phyloP scores from a whole-genome alignment of 2,888 invertebrate species.

The Agelastica alni region DNA sequence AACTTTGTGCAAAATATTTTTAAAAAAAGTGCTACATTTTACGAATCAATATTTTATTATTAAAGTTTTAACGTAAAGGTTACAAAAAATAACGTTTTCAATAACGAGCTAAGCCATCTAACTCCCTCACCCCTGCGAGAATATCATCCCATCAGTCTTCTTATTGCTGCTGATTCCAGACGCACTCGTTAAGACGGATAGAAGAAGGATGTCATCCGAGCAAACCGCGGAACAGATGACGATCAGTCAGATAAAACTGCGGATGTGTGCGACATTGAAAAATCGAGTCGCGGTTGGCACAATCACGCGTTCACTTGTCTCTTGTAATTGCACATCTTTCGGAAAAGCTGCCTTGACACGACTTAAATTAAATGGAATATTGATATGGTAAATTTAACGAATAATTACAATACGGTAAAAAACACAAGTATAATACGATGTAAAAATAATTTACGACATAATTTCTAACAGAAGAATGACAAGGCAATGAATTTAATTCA shows the following conservation, averaged over 20 bases:
- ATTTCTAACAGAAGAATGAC: no score
- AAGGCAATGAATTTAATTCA: no score
- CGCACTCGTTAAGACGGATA: constrained; percentile 38
- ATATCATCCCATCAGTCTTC: constrained; percentile 4
- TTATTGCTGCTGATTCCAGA: constrained; percentile 14
- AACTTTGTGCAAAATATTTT: no score
- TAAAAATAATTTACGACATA: no score
- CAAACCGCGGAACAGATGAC: constrained; percentile 46
- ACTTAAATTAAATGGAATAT: background rate
- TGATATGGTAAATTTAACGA: no score
- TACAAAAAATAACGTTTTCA: constrained; percentile 1
- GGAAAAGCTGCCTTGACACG: constrained; percentile 16
- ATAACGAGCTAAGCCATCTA: constrained; percentile 7
- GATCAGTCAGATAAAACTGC: constrained; percentile 46
- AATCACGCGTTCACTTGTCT: constrained; percentile 30
- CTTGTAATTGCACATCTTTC: constrained; percentile 32
- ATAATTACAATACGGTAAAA: no score
- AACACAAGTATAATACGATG: no score
- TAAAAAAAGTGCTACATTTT: no score
- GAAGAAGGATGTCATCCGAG: constrained; percentile 51
- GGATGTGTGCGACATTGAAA: constrained; percentile 46
- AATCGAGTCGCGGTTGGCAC: constrained; percentile 35
- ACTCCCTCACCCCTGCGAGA: background rate
- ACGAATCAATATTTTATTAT: no score
- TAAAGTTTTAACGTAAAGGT: no score